phyloP scores from a whole-genome alignment of 2,797 vertebrate genomes.

The Smutsia temminckii region DNA sequence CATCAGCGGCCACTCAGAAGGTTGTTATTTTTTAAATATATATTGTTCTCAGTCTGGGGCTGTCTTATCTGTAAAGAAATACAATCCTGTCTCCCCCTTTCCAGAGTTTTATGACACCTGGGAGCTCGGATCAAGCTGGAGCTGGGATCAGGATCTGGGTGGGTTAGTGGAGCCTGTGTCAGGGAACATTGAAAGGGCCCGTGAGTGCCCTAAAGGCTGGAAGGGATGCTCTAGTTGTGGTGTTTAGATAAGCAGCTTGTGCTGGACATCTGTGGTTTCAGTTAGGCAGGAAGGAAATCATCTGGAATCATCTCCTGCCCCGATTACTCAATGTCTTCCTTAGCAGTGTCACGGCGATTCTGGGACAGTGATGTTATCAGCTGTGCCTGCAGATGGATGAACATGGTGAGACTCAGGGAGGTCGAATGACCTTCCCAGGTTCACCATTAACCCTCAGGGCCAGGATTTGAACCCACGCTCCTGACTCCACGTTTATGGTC shows the following conservation, averaged over 20 bases:
- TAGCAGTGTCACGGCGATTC: not conserved
- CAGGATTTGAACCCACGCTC: not conserved
- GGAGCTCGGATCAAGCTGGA: not conserved
- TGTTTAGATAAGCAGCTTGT: constrained; percentile 40
- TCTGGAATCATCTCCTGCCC: constrained; percentile 39
- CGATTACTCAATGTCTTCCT: not conserved
- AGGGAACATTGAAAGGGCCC: not conserved
- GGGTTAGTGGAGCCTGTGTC: not conserved
- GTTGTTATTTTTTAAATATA: constrained; percentile 30
- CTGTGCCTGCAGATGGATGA: not conserved
- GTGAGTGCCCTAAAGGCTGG: not conserved
- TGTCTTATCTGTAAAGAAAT: constrained; percentile 25
- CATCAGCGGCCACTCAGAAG: constrained; percentile 40
- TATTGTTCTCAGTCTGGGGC: constrained; percentile 19
- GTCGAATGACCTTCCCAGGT: not conserved
- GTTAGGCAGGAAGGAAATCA: constrained; percentile 40
- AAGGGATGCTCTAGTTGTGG: not conserved
- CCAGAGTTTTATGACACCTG: constrained; percentile 17
- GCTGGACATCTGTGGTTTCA: constrained; percentile 30
- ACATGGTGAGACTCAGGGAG: not conserved
- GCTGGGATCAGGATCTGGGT: not conserved
- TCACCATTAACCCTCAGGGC: not conserved
- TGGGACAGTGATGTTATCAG: not conserved
- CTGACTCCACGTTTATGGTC: not conserved
- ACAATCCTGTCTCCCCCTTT: not conserved